Conservation (phyloP, 2,797 vertebrate genomes). For the Acrossocheilus fasciatus region DNA sequence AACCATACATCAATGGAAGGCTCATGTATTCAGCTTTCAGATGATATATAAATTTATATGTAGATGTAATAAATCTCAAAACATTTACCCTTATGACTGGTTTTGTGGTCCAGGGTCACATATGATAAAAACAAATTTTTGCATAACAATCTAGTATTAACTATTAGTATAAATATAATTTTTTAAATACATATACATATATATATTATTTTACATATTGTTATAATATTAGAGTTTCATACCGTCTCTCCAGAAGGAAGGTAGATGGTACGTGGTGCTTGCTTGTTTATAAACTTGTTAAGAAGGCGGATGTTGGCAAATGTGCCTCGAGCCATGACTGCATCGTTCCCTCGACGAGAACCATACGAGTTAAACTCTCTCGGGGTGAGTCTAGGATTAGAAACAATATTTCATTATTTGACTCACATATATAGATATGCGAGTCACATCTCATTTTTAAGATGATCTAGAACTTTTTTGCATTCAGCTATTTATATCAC, state of each 20-base stretch:
- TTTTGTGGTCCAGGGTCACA: too few relatives aligned
- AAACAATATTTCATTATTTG: neutral
- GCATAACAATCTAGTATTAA: too few relatives aligned
- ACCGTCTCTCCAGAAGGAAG: constrained; percentile 90
- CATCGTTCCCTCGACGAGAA: constrained; percentile 95
- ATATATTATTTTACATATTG: neutral
- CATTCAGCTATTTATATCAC: neutral
- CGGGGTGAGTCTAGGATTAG: constrained; percentile 81
- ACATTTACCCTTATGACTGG: too few relatives aligned
- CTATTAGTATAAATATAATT: neutral
- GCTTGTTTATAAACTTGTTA: constrained; percentile 95
- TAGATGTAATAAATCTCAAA: too few relatives aligned
- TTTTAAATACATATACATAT: too few relatives aligned
- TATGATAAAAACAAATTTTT: too few relatives aligned
- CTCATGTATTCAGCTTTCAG: too few relatives aligned
- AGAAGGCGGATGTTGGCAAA: constrained; percentile 97
- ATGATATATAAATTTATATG: too few relatives aligned
- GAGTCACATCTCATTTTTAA: neutral
- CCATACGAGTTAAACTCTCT: constrained; percentile 97
- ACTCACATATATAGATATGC: too few relatives aligned
- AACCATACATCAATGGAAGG: too few relatives aligned
- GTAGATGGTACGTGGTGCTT: constrained; percentile 90
- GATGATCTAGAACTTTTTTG: neutral
- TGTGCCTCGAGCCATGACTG: constrained; percentile 94
- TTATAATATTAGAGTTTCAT: constrained; percentile 60